phyloP scores from a whole-genome alignment of 2,888 invertebrate genomes.

The Erebia epiphron region DNA sequence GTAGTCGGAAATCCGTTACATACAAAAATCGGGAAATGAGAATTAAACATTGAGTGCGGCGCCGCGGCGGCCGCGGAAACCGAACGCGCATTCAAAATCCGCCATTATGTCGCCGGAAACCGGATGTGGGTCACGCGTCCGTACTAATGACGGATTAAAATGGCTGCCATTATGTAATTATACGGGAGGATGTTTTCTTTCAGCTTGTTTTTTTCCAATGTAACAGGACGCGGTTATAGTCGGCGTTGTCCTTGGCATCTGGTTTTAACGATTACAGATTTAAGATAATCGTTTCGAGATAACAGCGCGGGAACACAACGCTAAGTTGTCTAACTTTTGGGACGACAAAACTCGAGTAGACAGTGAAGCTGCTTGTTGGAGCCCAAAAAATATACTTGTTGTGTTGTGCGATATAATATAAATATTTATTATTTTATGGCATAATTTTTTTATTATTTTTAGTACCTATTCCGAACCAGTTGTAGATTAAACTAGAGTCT shows the following conservation, averaged over 20 bases:
- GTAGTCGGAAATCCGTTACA: slow-evolving; percentile 46
- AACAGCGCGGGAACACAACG: not conserved
- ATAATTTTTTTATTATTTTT: too few relatives aligned
- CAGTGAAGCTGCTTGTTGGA: too few relatives aligned
- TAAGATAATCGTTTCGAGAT: slow-evolving; percentile 8
- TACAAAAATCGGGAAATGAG: slow-evolving; percentile 49
- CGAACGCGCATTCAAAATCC: slow-evolving; percentile 56
- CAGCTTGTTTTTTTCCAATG: slow-evolving; percentile 17
- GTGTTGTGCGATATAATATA: too few relatives aligned
- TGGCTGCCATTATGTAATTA: slow-evolving; percentile 48
- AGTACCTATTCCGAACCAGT: too few relatives aligned
- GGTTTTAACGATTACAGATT: slow-evolving; percentile 4
- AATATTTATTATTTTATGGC: too few relatives aligned
- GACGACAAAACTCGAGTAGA: not conserved
- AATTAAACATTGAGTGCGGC: slow-evolving; percentile 44
- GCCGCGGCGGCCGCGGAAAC: slow-evolving; percentile 49
- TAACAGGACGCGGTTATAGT: slow-evolving; percentile 52
- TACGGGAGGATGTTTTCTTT: slow-evolving; percentile 45
- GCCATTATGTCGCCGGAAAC: slow-evolving; percentile 61
- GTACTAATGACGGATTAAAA: slow-evolving; percentile 57
- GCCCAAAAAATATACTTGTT: too few relatives aligned
- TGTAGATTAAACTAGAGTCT: too few relatives aligned
- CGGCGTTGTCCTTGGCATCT: slow-evolving; percentile 35
- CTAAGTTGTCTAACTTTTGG: not conserved
- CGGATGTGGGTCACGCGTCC: slow-evolving; percentile 66